Base-by-base conservation (phyloP, 2,797 vertebrate genomes). In the Lithobates sylvaticus region DNA sequence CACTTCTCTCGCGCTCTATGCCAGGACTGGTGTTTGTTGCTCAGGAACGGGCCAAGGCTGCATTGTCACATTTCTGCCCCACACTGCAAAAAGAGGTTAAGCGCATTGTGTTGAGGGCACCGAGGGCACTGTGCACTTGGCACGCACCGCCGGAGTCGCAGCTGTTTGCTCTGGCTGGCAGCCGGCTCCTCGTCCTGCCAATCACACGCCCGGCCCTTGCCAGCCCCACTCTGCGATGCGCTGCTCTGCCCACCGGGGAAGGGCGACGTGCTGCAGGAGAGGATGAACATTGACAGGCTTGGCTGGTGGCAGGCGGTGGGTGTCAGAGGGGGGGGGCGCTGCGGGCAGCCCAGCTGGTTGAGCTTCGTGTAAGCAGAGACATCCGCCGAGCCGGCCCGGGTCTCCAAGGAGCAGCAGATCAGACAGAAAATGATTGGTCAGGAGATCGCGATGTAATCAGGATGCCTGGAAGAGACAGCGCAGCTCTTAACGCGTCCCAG, bases 151-250 rank as follows among this genome's bases (percentile, higher is more conserved):
- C 92, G 89, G 90, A 93, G 89, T 92, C 92, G 94, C 96, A 96
- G 95, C 95, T 96, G 96, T 90, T 91, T 88, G 10, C 90, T 89
- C 89, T 89, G 88, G 88, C 91, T 90, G 90, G 91, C 92, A 94
- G 95, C 94, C 94, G 95, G 95, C 94, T 90, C 91, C 91, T 93
- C 94, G 94, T 95, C 94, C 94, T 95, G 94, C 94, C 93, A 90
- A 92, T 95, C 96, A 95, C 95, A 96, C 95, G 95, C 93, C 94
- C 91, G 93, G 88, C 92, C 92, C 88, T 4, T 0, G 92, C 93
- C 39, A 39, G 39, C 39, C 39, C 39, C 39, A 39, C 9, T 93
- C 92, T 93, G 93, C 93, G 93, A 94, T 94, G 94, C 93, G 93
- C 94, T 94, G 94, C 93, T 91, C 93, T 93, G 93, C 94, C 94